Base-by-base conservation (phyloP, 2,113 vertebrate species). In the Elaphurus davidianus region DNA sequence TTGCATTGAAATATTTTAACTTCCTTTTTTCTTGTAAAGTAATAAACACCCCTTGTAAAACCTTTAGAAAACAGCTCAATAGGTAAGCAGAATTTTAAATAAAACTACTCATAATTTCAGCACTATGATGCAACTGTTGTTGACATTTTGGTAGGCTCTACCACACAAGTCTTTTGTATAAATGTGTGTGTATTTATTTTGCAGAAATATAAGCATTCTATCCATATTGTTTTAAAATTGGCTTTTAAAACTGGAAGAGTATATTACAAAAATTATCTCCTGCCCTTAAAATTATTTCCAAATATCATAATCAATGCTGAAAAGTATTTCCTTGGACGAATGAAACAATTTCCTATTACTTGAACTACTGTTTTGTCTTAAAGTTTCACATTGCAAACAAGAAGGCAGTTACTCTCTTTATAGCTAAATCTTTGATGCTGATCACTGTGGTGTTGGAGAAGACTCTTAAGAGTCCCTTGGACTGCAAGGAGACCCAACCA, bases 231-330 rank as follows among this genome's bases (percentile, higher is more conserved):
- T 98, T 79, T 85, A 15, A 87, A 95, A 95, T 60, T 5, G 25
- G 19, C 7, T 92, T 54, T 96, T 55, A 55, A 62, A 89, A 94
- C 64, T 95, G n/a, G 15, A 96, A 98, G 23, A 28, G 3, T 67
- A 92, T n/a, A 76, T 82, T 85, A 28, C 59, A 92, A 93, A 91
- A 98, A 64, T 94, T 87, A 93, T 95, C 36, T 79, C 59, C 19
- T 94, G 28, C 47, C 45, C 93, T 90, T 93, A 93, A 97, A 97
- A 87, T 95, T 91, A 91, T 76, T 91, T 95, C 12, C 59, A 92
- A 97, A 90, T 85, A 85, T 83, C 50, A 74, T 54, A 79, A 36
- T 81, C 84, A 92, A 40, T 85, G 81, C 43, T 97, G 43, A 91
- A 86, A 94, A 85, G 11, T 28, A 87, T 96, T 96, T 89, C 36